A percentile compares a stretch with the other conserved stretches of the same genome.
These are phyloP conservation scores for Mesochorus sp. DNA, from an alignment of 2,888 invertebrate genomes.

Conservation along the genomic window DNA sequence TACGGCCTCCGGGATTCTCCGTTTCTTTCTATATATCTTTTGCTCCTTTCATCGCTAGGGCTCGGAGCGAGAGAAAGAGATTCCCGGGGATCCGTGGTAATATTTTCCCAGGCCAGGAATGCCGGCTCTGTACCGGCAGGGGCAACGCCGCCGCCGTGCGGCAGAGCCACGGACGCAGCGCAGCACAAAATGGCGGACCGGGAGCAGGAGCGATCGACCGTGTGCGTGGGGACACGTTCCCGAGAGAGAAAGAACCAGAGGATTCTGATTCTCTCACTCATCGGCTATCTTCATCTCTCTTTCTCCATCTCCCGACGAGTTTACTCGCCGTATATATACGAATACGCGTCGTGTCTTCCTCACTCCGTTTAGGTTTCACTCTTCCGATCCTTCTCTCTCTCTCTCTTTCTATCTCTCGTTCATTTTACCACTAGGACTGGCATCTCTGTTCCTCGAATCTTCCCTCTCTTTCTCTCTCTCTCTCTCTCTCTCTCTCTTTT, in stretches of 20 bases:
- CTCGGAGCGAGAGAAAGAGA: slow-evolving; percentile 31
- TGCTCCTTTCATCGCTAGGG: slow-evolving; percentile 36
- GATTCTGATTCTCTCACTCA: slow-evolving; percentile 58
- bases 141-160: slow-evolving; percentile 77
- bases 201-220: slow-evolving; percentile 77
- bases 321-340: slow-evolving; percentile 1
- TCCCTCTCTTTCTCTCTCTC: slow-evolving; percentile 55
- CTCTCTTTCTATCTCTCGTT: slow-evolving; percentile 42
- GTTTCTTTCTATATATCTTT: slow-evolving; percentile 38
- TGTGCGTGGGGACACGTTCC: slow-evolving; percentile 62
- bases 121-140: slow-evolving; percentile 59
- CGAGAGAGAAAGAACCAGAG: slow-evolving; percentile 63
- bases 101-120: slow-evolving; percentile 76
- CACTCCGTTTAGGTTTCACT: slow-evolving; percentile 7
- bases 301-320: slow-evolving; percentile 23
- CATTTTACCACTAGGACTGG: slow-evolving; percentile 20
- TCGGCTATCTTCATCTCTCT: slow-evolving; percentile 23
- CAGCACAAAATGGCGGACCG: slow-evolving; percentile 78
- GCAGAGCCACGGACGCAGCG: slow-evolving; percentile 75
- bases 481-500: slow-evolving; percentile 21
- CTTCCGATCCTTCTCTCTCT: slow-evolving; percentile 22
- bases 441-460: slow-evolving; percentile 41
- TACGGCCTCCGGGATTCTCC: slow-evolving; percentile 50
- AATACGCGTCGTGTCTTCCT: slow-evolving; percentile 10
- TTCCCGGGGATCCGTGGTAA: slow-evolving; percentile 69